Base-by-base conservation (phyloP, 1,140 invertebrate genomes). In the Melitaea cinxia region DNA sequence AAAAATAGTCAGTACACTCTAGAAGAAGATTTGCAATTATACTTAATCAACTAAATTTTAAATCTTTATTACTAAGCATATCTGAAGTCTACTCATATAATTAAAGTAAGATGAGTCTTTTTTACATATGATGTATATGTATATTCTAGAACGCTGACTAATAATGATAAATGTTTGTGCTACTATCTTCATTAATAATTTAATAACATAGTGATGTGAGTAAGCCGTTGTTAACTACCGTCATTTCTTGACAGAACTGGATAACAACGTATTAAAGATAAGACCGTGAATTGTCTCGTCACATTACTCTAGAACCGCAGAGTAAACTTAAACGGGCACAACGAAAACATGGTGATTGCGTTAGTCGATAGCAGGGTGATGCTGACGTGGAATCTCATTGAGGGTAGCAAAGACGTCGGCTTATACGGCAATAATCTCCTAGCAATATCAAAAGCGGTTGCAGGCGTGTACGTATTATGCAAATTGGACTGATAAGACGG, bases 371-470 rank as follows among this genome's bases (percentile, higher is more conserved):
- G 42, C 23, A 23, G 21, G 9, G 10, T 12, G 21, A 47, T 9
- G 37, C 23, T 28, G 24, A 39, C 37, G 28, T 56, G 49, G 26
- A 59, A 58, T 58, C 55, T 65, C 50, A 59, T 65, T 59, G 55
- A 30, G 68, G 57, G 63, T 61, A 57, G 62, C 62, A 61, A 71
- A 73, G 72, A 73, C 64, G 66, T 52, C 47, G 77, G 73, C 71
- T 78, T 75, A 73, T 75, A 62, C 63, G 71, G 24, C 37, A 23
- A 73, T 81, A 78, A 77, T 77, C 78, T 78, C 64, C 45, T 57
- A 53, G 76, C 75, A 78, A 81, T 78, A 81, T 78, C 71, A 72
- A 70, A 72, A 72, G 70, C 64, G 57, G 57, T 70, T 60, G 61
- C 70, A 56, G 53, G 54, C 54, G 39, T 45, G 54, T 26, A 42